phyloP scores from a whole-genome alignment of 2,797 vertebrate genomes.

The Buphagus erythrorhynchus region DNA sequence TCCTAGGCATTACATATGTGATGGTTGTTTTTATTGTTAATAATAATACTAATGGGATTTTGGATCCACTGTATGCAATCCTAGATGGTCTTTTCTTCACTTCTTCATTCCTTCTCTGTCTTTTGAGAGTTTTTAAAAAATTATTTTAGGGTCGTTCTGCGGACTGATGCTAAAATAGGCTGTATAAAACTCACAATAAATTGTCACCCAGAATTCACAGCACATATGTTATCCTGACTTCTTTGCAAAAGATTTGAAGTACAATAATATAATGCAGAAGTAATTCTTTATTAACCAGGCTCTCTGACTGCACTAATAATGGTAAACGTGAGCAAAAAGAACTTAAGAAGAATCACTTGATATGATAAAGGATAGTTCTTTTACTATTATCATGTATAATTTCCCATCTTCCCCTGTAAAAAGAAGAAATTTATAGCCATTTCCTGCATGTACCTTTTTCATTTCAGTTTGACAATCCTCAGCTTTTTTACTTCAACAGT shows the following conservation, averaged over 20 bases:
- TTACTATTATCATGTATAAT: slow-evolving; percentile 64
- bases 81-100: background rate
- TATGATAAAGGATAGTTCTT: slow-evolving; percentile 68
- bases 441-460: slow-evolving; percentile 54
- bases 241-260: slow-evolving; percentile 45
- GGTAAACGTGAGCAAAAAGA: slow-evolving; percentile 59
- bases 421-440: slow-evolving; percentile 66
- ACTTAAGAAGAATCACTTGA: slow-evolving; percentile 66
- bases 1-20: background rate
- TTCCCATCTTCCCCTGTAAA: slow-evolving; percentile 56
- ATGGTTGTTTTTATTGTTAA: slow-evolving; percentile 55
- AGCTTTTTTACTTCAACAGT: slow-evolving; percentile 12
- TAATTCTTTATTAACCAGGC: slow-evolving; percentile 57
- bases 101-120: background rate
- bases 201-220: background rate
- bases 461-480: slow-evolving; percentile 58
- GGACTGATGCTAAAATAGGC: background rate
- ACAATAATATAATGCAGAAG: slow-evolving; percentile 47
- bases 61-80: background rate
- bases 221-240: slow-evolving; percentile 23
- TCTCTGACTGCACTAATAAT: slow-evolving; percentile 53
- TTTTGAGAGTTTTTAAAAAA: background rate
- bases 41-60: background rate
- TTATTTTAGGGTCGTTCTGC: background rate
- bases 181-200: background rate